Percentiles rank a stretch among this genome's conserved stretches.
Conservation (phyloP, 2,113 vertebrate species). For the Gobius niger region DNA sequence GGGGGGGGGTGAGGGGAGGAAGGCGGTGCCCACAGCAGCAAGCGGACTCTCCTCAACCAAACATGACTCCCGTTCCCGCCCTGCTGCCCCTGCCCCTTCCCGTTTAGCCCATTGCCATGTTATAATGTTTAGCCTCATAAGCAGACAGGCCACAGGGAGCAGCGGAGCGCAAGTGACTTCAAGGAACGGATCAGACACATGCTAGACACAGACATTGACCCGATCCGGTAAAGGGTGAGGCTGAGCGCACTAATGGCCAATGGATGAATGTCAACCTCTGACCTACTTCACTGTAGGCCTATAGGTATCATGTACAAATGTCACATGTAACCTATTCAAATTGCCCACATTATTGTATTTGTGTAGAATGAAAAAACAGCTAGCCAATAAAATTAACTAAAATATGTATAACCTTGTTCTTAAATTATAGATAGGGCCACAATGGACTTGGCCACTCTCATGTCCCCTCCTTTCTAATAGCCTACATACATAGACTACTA, state of each 20-base stretch:
- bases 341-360: no score
- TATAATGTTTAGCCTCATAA: not conserved
- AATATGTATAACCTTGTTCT: no score
- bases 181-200: not conserved
- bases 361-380: no score
- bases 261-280: not conserved
- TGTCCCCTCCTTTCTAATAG: no score
- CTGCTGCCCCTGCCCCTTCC: conserved; percentile 37
- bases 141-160: conserved; percentile 21
- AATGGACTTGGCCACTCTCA: no score
- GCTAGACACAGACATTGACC: not conserved
- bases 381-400: no score
- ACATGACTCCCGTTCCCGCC: conserved; percentile 39
- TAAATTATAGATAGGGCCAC: no score
- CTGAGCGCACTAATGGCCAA: not conserved
- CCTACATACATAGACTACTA: no score
- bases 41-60: conserved; percentile 60
- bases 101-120: not conserved
- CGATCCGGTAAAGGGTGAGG: not conserved
- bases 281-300: no score
- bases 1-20: conserved; percentile 31
- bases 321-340: no score
- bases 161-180: conserved; percentile 38
- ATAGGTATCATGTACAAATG: no score
- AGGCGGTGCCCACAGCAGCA: conserved; percentile 74